Evolutionary conservation across 2,113 vertebrate species (phyloP).

Genomic region (Euleptes europaea): DNA sequence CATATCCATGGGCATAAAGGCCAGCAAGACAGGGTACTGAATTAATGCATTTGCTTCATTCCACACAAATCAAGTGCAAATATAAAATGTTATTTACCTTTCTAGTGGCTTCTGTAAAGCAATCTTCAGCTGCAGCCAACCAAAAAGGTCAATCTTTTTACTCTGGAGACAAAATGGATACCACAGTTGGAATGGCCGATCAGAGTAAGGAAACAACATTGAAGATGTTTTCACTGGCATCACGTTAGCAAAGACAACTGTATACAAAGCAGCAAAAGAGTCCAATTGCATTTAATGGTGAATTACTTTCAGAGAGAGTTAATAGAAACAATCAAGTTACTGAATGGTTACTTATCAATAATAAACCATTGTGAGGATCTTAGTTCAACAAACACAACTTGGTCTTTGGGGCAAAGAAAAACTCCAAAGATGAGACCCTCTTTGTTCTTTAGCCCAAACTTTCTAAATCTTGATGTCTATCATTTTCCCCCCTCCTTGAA

Average conservation of each 20-base stretch:
- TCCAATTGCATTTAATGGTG: constrained; percentile 55
- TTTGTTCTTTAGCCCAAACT: constrained; percentile 61
- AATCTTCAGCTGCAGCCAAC: constrained; percentile 88
- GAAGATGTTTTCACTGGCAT: constrained; percentile 63
- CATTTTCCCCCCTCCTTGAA: constrained; percentile 70
- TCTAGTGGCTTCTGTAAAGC: constrained; percentile 86
- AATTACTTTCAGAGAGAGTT: constrained; percentile 66
- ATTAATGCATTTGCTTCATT: constrained; percentile 21
- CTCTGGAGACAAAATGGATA: constrained; percentile 86
- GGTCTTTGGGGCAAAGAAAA: constrained; percentile 32
- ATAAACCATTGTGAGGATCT: constrained; percentile 51
- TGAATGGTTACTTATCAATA: constrained; percentile 62
- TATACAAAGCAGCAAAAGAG: constrained; percentile 67
- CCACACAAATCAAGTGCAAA: constrained; percentile 25
- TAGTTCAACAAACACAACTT: constrained; percentile 62
- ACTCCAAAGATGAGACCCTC: constrained; percentile 58
- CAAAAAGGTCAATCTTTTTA: constrained; percentile 86
- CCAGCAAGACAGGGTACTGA: background rate
- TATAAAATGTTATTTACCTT: constrained; percentile 84
- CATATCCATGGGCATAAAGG: background rate
- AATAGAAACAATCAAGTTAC: constrained; percentile 70
- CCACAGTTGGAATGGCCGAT: constrained; percentile 73
- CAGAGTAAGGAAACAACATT: constrained; percentile 52
- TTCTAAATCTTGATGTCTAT: constrained; percentile 65
- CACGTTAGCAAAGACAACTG: constrained; percentile 55